A percentile compares a stretch with the other conserved stretches of the same genome.
Evolutionary conservation across 2,113 vertebrate genomes (phyloP).

Genomic region (Paratilapia polleni): DNA sequence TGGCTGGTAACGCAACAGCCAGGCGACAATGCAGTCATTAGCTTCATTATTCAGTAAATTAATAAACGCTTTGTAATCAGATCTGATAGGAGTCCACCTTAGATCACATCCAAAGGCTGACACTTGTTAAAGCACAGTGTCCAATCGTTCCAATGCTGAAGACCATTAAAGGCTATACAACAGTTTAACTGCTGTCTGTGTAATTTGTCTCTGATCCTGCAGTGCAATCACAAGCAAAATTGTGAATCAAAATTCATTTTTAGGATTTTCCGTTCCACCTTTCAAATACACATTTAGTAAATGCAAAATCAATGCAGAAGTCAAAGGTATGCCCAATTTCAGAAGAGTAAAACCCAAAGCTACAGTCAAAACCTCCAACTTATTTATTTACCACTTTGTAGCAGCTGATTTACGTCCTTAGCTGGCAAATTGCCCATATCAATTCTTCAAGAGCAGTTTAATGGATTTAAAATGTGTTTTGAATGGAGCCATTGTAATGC

Average conservation of each 20-base stretch:
- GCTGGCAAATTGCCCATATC: not conserved
- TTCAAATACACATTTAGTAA: not conserved
- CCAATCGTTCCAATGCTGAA: not conserved
- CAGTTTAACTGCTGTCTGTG: not conserved
- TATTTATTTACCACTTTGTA: not conserved
- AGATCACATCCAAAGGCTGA: not conserved
- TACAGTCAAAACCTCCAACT: not conserved
- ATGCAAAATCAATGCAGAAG: not conserved
- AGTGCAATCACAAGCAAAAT: not conserved
- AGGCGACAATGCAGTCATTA: not conserved
- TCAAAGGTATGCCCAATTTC: not conserved
- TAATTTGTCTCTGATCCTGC: not conserved
- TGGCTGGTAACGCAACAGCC: not conserved
- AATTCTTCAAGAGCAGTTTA: not conserved
- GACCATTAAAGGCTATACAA: not conserved
- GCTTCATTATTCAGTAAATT: not conserved
- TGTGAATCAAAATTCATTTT: not conserved
- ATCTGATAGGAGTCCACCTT: not conserved
- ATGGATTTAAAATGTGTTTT: slow-evolving; percentile 1
- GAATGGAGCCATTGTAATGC: not conserved
- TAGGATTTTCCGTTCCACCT: not conserved
- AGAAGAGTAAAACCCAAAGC: not conserved
- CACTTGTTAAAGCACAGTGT: not conserved
- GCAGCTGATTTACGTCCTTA: not conserved
- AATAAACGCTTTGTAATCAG: slow-evolving; percentile 7